A percentile compares a stretch with the other conserved stretches of the same genome.
These are phyloP conservation scores for Dendrocincla tyrannina DNA, from an alignment of 2,797 vertebrate genomes.

Conservation along the genomic window DNA sequence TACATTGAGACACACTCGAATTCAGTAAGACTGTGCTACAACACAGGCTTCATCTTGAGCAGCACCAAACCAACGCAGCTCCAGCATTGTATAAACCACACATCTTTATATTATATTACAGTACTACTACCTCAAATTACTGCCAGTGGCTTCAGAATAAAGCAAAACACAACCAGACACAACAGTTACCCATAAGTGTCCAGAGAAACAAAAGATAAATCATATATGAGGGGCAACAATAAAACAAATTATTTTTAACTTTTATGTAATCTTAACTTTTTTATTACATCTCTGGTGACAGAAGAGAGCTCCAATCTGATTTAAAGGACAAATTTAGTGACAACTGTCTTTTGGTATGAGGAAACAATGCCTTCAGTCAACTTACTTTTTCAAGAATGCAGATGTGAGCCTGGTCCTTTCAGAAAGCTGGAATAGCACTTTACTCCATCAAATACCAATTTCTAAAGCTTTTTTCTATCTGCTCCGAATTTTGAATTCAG, in stretches of 20 bases:
- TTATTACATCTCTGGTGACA: neutral
- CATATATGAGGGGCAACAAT: neutral
- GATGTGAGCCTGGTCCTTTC: conserved; percentile 38
- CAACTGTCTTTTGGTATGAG: conserved; percentile 36
- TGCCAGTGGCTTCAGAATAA: neutral
- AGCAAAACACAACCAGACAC: neutral
- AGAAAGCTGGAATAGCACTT: conserved; percentile 21
- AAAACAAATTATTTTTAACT: conserved; percentile 39
- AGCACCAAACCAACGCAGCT: neutral
- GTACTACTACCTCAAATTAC: neutral
- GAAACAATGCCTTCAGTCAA: conserved; percentile 36
- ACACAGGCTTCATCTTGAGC: neutral
- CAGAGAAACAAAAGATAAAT: conserved; percentile 15
- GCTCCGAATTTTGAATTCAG: conserved; percentile 61
- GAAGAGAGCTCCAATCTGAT: conserved; percentile 28
- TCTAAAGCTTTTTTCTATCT: conserved; percentile 63
- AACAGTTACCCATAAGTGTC: neutral
- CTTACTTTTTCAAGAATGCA: conserved; percentile 25
- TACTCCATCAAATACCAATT: conserved; percentile 45
- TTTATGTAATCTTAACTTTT: conserved; percentile 39
- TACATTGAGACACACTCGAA: neutral
- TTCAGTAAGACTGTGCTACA: neutral
- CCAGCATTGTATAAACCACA: neutral
- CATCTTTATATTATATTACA: neutral
- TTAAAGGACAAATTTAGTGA: conserved; percentile 40